Evolutionary conservation across 2,797 vertebrate genomes (phyloP).

Genomic region (Amazona ochrocephala): DNA sequence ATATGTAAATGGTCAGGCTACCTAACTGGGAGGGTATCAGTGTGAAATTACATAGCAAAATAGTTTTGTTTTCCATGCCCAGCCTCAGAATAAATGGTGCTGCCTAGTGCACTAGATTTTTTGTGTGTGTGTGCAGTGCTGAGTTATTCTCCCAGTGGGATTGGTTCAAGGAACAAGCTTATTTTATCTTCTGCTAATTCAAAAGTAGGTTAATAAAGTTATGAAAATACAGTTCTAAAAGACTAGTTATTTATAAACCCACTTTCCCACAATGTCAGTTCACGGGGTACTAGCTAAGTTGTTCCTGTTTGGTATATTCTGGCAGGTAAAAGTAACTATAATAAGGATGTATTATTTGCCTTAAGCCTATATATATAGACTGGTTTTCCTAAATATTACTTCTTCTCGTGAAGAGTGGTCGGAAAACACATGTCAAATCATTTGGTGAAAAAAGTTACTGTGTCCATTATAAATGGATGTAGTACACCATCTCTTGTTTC

Average conservation of each 20-base stretch:
- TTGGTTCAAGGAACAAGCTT: background rate
- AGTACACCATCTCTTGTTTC: background rate
- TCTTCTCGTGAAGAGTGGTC: background rate
- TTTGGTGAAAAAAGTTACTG: background rate
- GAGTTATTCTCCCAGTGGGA: slow-evolving; percentile 11
- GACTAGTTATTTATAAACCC: background rate
- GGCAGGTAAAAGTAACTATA: background rate
- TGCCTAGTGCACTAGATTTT: background rate
- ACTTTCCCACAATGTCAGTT: background rate
- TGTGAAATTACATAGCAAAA: background rate
- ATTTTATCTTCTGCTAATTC: slow-evolving; percentile 36
- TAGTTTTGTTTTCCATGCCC: background rate
- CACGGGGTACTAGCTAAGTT: background rate
- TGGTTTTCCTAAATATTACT: background rate
- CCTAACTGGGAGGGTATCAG: background rate
- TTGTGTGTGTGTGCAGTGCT: background rate
- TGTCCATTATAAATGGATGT: accelerated
- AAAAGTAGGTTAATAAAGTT: slow-evolving; percentile 55
- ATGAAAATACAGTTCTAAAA: background rate
- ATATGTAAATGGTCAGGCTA: background rate
- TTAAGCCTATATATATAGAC: background rate
- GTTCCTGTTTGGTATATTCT: background rate
- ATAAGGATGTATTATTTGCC: background rate
- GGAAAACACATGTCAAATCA: background rate
- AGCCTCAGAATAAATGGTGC: background rate